A percentile compares a stretch with the other conserved stretches of the same genome.
phyloP scores from a whole-genome alignment of 2,113 vertebrate genomes.

The Corythornis madagascariensis region DNA sequence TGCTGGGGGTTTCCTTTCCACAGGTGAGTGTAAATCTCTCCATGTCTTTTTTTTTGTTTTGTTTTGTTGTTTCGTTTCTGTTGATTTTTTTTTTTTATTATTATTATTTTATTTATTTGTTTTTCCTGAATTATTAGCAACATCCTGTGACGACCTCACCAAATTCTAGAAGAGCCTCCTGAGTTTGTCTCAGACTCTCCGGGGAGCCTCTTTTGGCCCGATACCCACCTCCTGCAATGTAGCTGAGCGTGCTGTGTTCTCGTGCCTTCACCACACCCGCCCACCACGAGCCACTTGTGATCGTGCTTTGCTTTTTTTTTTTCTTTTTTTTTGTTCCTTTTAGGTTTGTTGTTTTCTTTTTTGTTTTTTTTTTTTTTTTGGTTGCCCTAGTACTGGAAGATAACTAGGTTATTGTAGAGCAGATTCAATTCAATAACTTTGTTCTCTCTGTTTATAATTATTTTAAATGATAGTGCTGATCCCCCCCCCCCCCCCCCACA shows the following conservation, averaged over 20 bases:
- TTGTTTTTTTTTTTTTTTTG: background rate
- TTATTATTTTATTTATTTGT: too few species aligned
- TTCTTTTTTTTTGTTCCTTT: background rate
- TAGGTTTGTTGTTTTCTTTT: background rate
- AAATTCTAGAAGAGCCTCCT: slow-evolving; percentile 56
- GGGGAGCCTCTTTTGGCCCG: slow-evolving; percentile 64
- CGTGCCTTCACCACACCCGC: slow-evolving; percentile 64
- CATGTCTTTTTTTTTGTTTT: background rate
- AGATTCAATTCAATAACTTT: slow-evolving; percentile 31
- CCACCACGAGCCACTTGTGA: slow-evolving; percentile 65
- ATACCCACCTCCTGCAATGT: slow-evolving; percentile 60
- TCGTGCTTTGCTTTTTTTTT: background rate
- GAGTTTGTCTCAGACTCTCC: slow-evolving; percentile 60
- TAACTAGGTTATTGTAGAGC: slow-evolving; percentile 63
- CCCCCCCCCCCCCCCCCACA: background rate
- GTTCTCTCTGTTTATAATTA: slow-evolving; percentile 53
- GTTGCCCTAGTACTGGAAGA: slow-evolving; percentile 58
- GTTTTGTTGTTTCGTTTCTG: slow-evolving; percentile 19
- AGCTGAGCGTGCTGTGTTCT: slow-evolving; percentile 69
- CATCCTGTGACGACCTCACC: slow-evolving; percentile 63
- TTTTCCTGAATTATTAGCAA: slow-evolving; percentile 33
- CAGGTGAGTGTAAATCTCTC: slow-evolving; percentile 53
- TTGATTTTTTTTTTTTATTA: background rate
- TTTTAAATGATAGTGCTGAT: slow-evolving; percentile 31
- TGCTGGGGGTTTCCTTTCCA: slow-evolving; percentile 3